A percentile compares a stretch with the other conserved stretches of the same genome.
Conservation (phyloP, 2,113 vertebrate species). For the Phaetusa simplex region DNA sequence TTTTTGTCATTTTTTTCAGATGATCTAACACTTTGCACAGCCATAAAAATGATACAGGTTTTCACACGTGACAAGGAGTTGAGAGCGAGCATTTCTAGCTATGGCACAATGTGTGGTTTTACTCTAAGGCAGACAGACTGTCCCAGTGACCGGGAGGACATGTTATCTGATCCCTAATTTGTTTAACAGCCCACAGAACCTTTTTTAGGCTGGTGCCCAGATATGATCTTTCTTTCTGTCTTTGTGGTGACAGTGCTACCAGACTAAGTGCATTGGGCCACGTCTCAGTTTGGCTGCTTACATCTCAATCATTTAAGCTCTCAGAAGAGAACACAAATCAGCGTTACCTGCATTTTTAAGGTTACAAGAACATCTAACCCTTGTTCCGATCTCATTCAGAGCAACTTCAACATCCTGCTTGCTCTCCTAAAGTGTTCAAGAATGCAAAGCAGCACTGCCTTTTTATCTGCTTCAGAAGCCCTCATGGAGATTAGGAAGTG, state of each 20-base stretch:
- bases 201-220: neutral
- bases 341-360: neutral
- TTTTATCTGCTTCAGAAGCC: conserved; percentile 45
- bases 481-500: conserved; percentile 36
- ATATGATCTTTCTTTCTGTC: conserved; percentile 27
- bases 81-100: neutral
- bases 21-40: neutral
- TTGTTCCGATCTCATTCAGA: neutral
- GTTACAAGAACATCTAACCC: neutral
- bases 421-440: conserved; percentile 17
- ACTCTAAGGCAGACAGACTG: conserved; percentile 3
- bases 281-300: neutral
- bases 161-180: conserved; percentile 18
- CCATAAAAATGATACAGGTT: neutral
- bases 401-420: neutral
- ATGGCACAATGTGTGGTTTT: neutral
- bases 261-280: neutral
- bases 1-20: neutral
- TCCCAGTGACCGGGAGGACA: neutral
- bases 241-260: neutral
- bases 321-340: neutral
- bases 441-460: conserved; percentile 5
- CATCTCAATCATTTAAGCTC: neutral
- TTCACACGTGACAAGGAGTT: neutral
- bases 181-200: neutral